Evolutionary conservation across 2,113 vertebrate genomes (phyloP).

Genomic region (Gasterosteus aculeatus): DNA sequence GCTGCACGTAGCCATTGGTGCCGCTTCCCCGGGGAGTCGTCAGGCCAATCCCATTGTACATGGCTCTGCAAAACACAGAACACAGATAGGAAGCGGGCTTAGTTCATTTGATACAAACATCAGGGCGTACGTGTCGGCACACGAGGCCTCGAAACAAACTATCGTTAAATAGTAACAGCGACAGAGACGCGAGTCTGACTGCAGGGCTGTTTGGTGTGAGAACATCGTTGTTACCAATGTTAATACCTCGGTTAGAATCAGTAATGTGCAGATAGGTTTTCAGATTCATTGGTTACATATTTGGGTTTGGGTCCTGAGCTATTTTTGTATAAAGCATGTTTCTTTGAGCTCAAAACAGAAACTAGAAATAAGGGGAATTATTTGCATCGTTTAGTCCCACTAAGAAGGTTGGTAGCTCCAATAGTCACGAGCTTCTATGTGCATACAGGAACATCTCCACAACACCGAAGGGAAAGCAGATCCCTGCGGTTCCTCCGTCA

Average conservation of each 20-base stretch:
- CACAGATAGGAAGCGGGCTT: neutral
- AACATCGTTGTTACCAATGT: neutral
- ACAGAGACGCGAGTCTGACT: too few species aligned
- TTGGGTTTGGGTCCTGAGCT: too few species aligned
- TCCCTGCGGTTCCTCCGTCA: neutral
- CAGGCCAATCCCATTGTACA: constrained; percentile 96
- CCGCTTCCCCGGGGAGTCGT: constrained; percentile 92
- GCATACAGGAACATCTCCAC: neutral
- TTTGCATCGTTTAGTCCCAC: too few species aligned
- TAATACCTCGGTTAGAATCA: neutral
- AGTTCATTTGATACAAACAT: neutral
- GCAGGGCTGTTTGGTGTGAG: neutral
- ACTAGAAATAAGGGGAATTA: neutral
- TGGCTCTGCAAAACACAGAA: constrained; percentile 61
- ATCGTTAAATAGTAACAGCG: too few species aligned
- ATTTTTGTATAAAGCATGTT: neutral
- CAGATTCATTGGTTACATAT: too few species aligned
- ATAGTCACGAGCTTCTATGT: too few species aligned
- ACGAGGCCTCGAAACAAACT: too few species aligned
- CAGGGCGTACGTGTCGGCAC: too few species aligned
- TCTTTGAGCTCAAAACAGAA: neutral
- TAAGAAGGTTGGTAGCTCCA: too few species aligned
- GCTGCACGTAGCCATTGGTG: constrained; percentile 94
- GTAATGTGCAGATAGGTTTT: neutral
- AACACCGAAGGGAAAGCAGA: neutral